phyloP scores from a whole-genome alignment of 2,113 vertebrate species.

The Centropristis striata region DNA sequence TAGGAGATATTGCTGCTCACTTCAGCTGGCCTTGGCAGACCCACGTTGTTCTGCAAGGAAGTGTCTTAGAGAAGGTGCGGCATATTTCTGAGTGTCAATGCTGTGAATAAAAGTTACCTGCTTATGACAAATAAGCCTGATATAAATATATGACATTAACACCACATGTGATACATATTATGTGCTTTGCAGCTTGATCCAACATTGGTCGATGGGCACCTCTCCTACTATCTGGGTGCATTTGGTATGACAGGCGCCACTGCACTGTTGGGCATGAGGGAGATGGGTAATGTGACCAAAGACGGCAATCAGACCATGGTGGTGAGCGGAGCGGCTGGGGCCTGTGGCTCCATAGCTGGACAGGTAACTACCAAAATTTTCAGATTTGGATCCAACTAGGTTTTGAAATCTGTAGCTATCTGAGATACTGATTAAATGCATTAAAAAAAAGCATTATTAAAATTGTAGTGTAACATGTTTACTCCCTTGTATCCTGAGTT shows the following conservation, averaged over 20 bases:
- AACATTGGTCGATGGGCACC: conserved; percentile 87
- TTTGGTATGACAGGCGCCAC: conserved; percentile 94
- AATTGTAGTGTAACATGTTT: not conserved
- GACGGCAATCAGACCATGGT: conserved; percentile 94
- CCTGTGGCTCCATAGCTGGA: conserved; percentile 95
- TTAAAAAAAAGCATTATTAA: not conserved
- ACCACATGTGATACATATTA: not conserved
- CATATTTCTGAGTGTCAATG: not conserved
- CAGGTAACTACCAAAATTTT: conserved; percentile 85
- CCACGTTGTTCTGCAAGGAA: conserved; percentile 86
- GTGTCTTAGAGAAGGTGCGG: conserved; percentile 89
- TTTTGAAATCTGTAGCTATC: not conserved
- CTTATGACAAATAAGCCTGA: not conserved
- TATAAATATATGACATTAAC: not conserved
- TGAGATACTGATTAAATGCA: not conserved
- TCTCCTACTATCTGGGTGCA: conserved; percentile 93
- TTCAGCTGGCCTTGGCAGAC: conserved; percentile 97
- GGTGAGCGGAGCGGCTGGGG: conserved; percentile 94
- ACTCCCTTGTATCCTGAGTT: not conserved
- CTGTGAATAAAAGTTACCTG: not conserved
- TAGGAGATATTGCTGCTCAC: conserved; percentile 90
- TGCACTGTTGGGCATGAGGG: conserved; percentile 90
- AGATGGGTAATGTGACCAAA: conserved; percentile 90
- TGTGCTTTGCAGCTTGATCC: conserved; percentile 90
- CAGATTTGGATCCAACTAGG: not conserved